Evolutionary conservation across 2,113 vertebrate species (phyloP).

Genomic region (Neopipo cinnamomea): DNA sequence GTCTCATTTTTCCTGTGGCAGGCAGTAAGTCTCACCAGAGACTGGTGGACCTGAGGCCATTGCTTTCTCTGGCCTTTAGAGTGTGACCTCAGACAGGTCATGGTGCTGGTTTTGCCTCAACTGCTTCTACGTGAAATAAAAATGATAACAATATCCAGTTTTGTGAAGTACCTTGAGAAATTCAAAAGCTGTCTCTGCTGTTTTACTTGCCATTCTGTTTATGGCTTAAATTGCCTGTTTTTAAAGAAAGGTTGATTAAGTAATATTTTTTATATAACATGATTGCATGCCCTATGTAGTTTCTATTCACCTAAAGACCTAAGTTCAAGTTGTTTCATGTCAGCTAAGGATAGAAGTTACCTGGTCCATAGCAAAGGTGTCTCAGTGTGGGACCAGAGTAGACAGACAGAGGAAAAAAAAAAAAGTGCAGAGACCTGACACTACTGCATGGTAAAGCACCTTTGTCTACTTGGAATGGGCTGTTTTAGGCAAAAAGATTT

Average conservation of each 20-base stretch:
- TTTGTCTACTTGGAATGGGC: not conserved
- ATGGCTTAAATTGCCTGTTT: not conserved
- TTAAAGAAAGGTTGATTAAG: not conserved
- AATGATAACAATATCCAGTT: not conserved
- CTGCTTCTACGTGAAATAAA: not conserved
- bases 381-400: not conserved
- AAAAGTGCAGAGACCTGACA: not conserved
- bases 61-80: not conserved
- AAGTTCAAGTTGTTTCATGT: not conserved
- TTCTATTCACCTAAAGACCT: not conserved
- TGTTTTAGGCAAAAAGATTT: not conserved
- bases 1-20: not conserved
- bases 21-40: not conserved
- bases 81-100: not conserved
- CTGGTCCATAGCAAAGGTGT: rapidly evolving
- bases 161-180: not conserved
- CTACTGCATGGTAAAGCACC: rapidly evolving
- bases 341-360: not conserved
- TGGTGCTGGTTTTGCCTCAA: not conserved
- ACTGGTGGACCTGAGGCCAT: not conserved
- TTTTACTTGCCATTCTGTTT: not conserved
- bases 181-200: not conserved
- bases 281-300: not conserved
- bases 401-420: not conserved
- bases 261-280: not conserved